Evolutionary conservation across 2,797 vertebrate genomes (phyloP).

Genomic region (Cynopterus sphinx): DNA sequence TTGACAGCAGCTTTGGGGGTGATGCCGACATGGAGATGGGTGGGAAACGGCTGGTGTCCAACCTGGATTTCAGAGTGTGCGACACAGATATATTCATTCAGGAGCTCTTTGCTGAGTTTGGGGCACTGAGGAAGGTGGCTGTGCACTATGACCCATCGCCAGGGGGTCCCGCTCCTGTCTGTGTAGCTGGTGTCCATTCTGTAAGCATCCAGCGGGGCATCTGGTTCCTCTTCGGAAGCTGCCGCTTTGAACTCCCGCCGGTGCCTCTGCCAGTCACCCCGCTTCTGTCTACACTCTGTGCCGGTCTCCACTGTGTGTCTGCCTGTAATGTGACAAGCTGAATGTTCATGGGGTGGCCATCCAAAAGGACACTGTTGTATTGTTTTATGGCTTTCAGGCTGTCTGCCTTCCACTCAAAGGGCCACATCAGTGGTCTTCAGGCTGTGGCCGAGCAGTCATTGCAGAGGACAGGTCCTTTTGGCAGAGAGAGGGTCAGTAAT

Average conservation of each 20-base stretch:
- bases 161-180: too few species aligned
- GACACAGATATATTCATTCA: slow-evolving; percentile 35
- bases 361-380: slow-evolving; percentile 97
- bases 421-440: slow-evolving; percentile 96
- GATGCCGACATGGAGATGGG: too few species aligned
- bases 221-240: slow-evolving; percentile 97
- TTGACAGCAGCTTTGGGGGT: too few species aligned
- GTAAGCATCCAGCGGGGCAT: slow-evolving; percentile 99
- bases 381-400: slow-evolving; percentile 98
- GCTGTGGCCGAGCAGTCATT: slow-evolving; percentile 91
- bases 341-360: slow-evolving; percentile 98
- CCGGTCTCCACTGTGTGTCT: slow-evolving; percentile 94
- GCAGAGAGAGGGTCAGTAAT: background rate
- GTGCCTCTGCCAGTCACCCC: slow-evolving; percentile 92
- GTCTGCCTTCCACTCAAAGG: slow-evolving; percentile 96
- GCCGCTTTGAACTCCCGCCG: slow-evolving; percentile 91
- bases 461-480: background rate
- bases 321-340: slow-evolving; percentile 99
- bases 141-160: slow-evolving; percentile 91
- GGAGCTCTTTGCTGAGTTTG: slow-evolving; percentile 99
- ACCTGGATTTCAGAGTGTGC: too few species aligned
- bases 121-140: slow-evolving; percentile 96
- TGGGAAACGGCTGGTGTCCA: too few species aligned
- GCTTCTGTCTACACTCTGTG: slow-evolving; percentile 93
- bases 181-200: slow-evolving; percentile 71